A percentile compares a stretch with the other conserved stretches of the same genome.
phyloP scores from a whole-genome alignment of 2,888 invertebrate genomes.

The Yponomeuta plumbellus region DNA sequence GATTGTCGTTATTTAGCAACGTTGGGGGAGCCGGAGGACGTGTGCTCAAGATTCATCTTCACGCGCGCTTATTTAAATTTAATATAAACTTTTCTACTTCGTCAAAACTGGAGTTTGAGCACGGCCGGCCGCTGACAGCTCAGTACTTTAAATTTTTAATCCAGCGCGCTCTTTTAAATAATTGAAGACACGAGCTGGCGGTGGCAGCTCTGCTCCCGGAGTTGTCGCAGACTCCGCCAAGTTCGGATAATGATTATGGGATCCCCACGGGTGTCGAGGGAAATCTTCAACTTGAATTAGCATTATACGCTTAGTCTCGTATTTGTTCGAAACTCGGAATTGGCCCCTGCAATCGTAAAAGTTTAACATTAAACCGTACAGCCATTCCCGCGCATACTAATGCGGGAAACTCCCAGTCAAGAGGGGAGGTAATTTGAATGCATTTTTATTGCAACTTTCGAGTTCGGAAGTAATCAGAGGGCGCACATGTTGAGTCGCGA shows the following conservation, averaged over 20 bases:
- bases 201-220: constrained; percentile 21
- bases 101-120: constrained; percentile 43
- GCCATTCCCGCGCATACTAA: background rate
- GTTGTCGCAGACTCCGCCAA: constrained; percentile 32
- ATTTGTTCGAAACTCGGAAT: constrained; percentile 29
- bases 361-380: constrained; percentile 20
- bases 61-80: constrained; percentile 45
- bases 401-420: background rate
- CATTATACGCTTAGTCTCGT: constrained; percentile 27
- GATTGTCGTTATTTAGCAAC: constrained; percentile 53
- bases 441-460: background rate
- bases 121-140: constrained; percentile 39
- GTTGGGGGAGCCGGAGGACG: constrained; percentile 26
- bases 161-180: constrained; percentile 44
- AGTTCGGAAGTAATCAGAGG: background rate
- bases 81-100: constrained; percentile 62
- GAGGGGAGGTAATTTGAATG: constrained; percentile 1
- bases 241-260: constrained; percentile 47
- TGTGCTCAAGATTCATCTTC: constrained; percentile 42
- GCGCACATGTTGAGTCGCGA: background rate
- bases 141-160: constrained; percentile 48
- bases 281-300: constrained; percentile 40
- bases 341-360: constrained; percentile 33
- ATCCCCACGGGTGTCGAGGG: constrained; percentile 44
- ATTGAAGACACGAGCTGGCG: constrained; percentile 35